phyloP scores from a whole-genome alignment of 2,888 invertebrate genomes.

The Argyresthia goedartella region DNA sequence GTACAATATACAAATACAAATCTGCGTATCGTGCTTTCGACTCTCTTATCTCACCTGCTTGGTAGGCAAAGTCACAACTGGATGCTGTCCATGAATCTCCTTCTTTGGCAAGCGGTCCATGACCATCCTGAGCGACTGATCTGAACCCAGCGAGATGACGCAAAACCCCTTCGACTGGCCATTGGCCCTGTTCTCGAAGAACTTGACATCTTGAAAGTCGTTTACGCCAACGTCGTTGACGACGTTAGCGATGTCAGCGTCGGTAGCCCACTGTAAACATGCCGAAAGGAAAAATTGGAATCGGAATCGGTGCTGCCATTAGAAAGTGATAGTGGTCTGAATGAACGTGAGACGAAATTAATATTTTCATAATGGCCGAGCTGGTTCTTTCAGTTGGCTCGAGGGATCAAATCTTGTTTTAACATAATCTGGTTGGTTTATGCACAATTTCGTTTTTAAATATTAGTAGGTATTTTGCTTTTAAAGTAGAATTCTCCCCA shows the following conservation, averaged over 20 bases:
- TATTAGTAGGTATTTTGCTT: no score
- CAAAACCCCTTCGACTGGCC: slow-evolving; percentile 99
- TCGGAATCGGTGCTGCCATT: no score
- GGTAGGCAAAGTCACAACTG: slow-evolving; percentile 94
- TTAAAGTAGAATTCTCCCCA: no score
- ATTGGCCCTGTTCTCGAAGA: slow-evolving; percentile 98
- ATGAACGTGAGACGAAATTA: no score
- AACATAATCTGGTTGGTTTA: no score
- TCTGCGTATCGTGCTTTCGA: no score
- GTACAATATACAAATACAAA: no score
- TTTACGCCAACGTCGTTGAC: slow-evolving; percentile 88
- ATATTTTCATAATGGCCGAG: no score
- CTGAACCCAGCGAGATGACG: slow-evolving; percentile 93
- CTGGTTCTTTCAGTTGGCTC: no score
- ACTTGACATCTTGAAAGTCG: slow-evolving; percentile 98
- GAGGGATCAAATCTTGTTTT: no score
- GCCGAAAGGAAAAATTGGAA: slow-evolving; percentile 40
- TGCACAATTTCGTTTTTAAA: no score
- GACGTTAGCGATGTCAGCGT: slow-evolving; percentile 95
- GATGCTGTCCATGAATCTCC: slow-evolving; percentile 95
- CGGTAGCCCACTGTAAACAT: slow-evolving; percentile 94
- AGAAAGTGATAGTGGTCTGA: no score
- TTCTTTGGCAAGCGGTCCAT: slow-evolving; percentile 96
- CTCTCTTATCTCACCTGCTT: slow-evolving; percentile 86
- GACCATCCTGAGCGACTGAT: slow-evolving; percentile 88